Percentiles rank a stretch among this genome's conserved stretches.
phyloP scores from a whole-genome alignment of 2,888 invertebrate species.

The Amiota minor region DNA sequence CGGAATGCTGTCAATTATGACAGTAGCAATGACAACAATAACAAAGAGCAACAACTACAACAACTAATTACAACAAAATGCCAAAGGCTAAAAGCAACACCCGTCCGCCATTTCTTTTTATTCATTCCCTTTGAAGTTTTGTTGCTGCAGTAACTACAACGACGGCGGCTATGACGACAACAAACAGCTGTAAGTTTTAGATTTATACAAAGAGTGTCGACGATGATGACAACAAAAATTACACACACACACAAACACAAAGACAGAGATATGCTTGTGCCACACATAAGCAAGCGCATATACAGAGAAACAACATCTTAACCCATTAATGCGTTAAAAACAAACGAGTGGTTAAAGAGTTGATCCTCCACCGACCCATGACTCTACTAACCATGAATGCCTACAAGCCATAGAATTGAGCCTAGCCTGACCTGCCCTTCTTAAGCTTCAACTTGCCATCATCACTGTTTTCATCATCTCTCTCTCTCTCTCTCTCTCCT shows the following conservation, averaged over 20 bases:
- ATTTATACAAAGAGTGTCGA: constrained; percentile 2
- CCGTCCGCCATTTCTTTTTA: no score
- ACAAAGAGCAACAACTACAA: not conserved
- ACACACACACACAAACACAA: not conserved
- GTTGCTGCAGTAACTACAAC: not conserved
- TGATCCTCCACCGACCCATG: not conserved
- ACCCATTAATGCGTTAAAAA: constrained; percentile 67
- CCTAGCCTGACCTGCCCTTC: not conserved
- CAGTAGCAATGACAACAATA: constrained; percentile 9
- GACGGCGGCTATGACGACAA: not conserved
- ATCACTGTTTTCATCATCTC: not conserved
- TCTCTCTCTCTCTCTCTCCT: not conserved
- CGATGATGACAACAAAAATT: constrained; percentile 10
- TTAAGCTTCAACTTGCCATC: not conserved
- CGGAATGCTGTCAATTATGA: constrained; percentile 20
- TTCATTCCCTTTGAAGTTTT: not conserved
- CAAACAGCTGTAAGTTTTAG: constrained; percentile 5
- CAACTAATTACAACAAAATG: constrained; percentile 9
- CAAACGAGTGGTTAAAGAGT: constrained; percentile 63
- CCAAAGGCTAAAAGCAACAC: not conserved
- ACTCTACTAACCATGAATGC: no score
- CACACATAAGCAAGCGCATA: not conserved
- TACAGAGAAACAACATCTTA: constrained; percentile 57
- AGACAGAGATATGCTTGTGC: not conserved
- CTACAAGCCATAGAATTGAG: not conserved